Percentiles rank a stretch among this genome's conserved stretches.
Evolutionary conservation across 2,888 invertebrate species (phyloP).

Genomic region (Steinernema hermaphroditum): DNA sequence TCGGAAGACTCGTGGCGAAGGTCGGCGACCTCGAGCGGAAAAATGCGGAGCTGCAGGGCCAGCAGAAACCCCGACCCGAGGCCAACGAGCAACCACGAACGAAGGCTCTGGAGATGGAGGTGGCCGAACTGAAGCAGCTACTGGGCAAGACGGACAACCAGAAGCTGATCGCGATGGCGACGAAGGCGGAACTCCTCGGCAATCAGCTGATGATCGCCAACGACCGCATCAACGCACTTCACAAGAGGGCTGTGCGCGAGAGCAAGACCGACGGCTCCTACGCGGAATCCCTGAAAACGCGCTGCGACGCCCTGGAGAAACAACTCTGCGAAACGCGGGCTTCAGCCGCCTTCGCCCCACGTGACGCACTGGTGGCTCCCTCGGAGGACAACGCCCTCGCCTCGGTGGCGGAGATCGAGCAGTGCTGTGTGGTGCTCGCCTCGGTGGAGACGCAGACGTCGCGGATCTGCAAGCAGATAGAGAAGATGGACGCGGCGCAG

Average conservation of each 20-base stretch:
- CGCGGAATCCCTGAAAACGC: constrained; percentile 56
- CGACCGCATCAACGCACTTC: constrained; percentile 60
- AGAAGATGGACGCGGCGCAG: constrained; percentile 60
- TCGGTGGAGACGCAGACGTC: constrained; percentile 63
- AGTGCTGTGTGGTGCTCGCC: constrained; percentile 62
- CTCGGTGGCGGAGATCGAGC: constrained; percentile 52
- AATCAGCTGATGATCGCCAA: constrained; percentile 60
- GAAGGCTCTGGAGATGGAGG: constrained; percentile 72
- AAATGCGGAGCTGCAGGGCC: constrained; percentile 45
- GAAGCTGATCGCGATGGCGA: constrained; percentile 63
- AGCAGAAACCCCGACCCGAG: constrained; percentile 36
- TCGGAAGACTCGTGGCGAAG: constrained; percentile 53
- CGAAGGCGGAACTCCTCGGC: constrained; percentile 63
- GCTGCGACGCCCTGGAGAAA: constrained; percentile 59
- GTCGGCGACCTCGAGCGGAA: constrained; percentile 60
- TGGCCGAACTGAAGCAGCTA: constrained; percentile 40
- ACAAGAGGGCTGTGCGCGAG: constrained; percentile 51
- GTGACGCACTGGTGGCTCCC: not conserved
- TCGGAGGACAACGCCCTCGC: constrained; percentile 2
- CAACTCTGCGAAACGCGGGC: constrained; percentile 52
- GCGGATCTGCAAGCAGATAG: constrained; percentile 61
- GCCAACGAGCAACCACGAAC: constrained; percentile 73
- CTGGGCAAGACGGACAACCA: constrained; percentile 64
- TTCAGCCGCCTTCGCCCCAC: not conserved
- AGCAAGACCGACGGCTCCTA: constrained; percentile 33